phyloP scores from a whole-genome alignment of 23 tunicate genomes.

The Trididemnum miniatum region DNA sequence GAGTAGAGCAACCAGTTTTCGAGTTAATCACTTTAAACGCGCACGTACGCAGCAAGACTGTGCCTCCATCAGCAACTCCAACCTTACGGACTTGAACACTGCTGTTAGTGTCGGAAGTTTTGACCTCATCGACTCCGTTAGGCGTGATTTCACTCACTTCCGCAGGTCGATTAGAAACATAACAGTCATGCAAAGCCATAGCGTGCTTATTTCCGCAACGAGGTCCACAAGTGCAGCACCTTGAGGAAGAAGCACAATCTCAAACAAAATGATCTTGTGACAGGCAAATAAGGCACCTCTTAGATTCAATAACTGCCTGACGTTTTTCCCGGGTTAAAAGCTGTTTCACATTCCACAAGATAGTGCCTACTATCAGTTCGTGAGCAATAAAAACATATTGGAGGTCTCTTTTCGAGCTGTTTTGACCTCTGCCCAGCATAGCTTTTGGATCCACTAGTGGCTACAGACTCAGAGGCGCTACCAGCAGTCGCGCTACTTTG shows the following conservation, averaged over 20 bases:
- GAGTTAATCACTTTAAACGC: neutral
- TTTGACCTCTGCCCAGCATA: too few relatives aligned
- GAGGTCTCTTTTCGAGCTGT: neutral
- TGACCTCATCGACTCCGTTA: too few relatives aligned
- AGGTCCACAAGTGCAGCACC: neutral
- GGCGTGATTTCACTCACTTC: too few relatives aligned
- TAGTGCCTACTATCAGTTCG: neutral
- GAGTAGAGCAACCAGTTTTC: neutral
- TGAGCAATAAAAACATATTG: neutral
- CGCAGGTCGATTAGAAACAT: too few relatives aligned
- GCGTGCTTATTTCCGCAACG: neutral
- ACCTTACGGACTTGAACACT: too few relatives aligned
- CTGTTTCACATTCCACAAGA: neutral
- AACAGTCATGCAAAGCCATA: neutral
- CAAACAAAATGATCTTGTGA: neutral
- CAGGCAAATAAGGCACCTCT: neutral
- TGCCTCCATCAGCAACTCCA: too few relatives aligned
- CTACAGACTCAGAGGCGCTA: neutral
- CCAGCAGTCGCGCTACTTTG: too few relatives aligned
- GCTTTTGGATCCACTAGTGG: neutral
- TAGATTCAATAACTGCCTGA: neutral
- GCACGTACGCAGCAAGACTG: too few relatives aligned
- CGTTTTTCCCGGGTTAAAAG: neutral
- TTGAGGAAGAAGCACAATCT: neutral
- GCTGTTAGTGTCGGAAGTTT: too few relatives aligned